Percentiles rank a stretch among this genome's conserved stretches.
These are phyloP conservation scores for Scopus umbretta DNA, from an alignment of 2,113 vertebrate genomes.

Conservation along the genomic window DNA sequence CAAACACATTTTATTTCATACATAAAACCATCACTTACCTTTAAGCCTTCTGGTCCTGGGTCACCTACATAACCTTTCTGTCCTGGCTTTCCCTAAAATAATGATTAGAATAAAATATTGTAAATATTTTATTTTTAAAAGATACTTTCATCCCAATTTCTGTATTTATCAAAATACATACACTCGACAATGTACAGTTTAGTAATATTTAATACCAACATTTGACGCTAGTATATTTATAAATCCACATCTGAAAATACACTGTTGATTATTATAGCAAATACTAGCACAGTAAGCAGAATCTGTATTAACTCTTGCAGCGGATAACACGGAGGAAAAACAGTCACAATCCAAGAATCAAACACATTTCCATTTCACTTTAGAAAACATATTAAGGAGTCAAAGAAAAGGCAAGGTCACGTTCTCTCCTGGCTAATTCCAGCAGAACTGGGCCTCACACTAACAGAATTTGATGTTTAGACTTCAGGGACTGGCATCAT, in stretches of 20 bases:
- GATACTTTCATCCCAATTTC: neutral
- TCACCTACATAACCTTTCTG: conserved; percentile 86
- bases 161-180: neutral
- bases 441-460: neutral
- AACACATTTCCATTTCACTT: neutral
- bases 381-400: neutral
- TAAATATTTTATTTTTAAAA: neutral
- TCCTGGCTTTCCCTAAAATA: conserved; percentile 85
- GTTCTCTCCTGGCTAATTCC: neutral
- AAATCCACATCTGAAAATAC: neutral
- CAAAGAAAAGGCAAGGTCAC: neutral
- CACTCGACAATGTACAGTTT: neutral
- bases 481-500: neutral
- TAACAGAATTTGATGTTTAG: neutral
- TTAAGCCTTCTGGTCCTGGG: conserved; percentile 83
- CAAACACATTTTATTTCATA: neutral
- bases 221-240: neutral
- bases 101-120: neutral
- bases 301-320: neutral
- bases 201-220: neutral
- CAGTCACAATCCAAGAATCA: neutral
- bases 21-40: conserved; percentile 65
- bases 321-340: neutral
- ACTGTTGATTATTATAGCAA: neutral
- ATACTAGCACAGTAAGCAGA: neutral